Percentiles rank a stretch among this genome's conserved stretches.
These are phyloP conservation scores for Epistrophe grossulariae DNA, from an alignment of 2,888 invertebrate species.

Conservation along the genomic window DNA sequence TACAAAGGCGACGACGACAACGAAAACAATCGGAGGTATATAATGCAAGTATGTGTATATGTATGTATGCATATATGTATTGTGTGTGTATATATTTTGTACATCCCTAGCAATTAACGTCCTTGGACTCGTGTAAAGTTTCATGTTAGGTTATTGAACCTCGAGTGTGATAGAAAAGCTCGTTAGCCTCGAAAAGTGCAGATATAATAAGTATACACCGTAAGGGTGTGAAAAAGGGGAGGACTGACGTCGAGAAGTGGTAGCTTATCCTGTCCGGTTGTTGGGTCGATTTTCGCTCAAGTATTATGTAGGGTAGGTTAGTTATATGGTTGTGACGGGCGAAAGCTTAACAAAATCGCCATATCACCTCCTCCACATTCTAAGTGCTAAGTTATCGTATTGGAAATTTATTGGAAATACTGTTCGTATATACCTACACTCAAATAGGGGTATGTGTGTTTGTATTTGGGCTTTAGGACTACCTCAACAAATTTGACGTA, in stretches of 20 bases:
- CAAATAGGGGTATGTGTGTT: conserved; percentile 12
- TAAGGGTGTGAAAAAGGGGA: not conserved
- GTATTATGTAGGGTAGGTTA: conserved; percentile 48
- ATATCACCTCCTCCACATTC: not conserved
- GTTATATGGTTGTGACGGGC: conserved; percentile 44
- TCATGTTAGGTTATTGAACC: conserved; percentile 79
- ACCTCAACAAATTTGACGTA: conserved; percentile 55
- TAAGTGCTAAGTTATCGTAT: conserved; percentile 8
- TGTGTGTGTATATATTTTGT: conserved; percentile 7
- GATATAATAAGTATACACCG: conserved; percentile 54
- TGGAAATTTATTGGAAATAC: conserved; percentile 40
- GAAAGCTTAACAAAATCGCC: conserved; percentile 52
- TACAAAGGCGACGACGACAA: conserved; percentile 28
- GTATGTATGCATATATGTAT: no score
- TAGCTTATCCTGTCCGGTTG: conserved; percentile 47
- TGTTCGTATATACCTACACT: not conserved
- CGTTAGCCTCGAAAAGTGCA: conserved; percentile 71
- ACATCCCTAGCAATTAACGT: conserved; percentile 77
- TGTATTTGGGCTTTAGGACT: conserved; percentile 44
- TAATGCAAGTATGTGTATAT: conserved; percentile 9
- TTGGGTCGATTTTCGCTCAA: conserved; percentile 39
- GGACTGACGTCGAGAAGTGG: not conserved
- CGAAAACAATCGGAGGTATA: conserved; percentile 20
- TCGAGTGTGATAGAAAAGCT: conserved; percentile 75
- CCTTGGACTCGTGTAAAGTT: conserved; percentile 79